Base-by-base conservation (phyloP, 1,140 invertebrate species). In the Trichonephila clavata region DNA sequence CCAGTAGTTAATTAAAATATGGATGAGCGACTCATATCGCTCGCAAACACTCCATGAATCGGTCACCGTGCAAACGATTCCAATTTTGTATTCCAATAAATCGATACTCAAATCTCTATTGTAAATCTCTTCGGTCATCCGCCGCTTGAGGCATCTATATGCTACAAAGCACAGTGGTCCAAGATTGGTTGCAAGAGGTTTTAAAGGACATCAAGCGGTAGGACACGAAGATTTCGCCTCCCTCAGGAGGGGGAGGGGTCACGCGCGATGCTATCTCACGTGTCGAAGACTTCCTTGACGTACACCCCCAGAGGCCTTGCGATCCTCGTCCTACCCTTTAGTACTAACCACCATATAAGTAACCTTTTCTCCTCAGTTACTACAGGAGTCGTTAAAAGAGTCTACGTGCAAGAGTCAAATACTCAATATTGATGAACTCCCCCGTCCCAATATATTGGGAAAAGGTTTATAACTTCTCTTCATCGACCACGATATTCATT, bases 391-490 rank as follows among this genome's bases (percentile, higher is more conserved):
- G 27, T 90, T 90, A 90, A 65, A 90, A 81, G 20, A 60, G 57
- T 16, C 24, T 81, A 90, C 89, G 71, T 81, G 89, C 59, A 10
- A 21, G 43, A 61, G 77, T 81, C 57, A 80, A 80, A 90, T 60
- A 81, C 71, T 90, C 89, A 90, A 90, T 90, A 90, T 90, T 90
- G 89, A 90, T 90, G 89, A 81, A 61, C 89, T 57, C n/a, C 65
- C 32, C n/a, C 43, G 71, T 32, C 50, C 71, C 71, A 81, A 90
- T 90, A 90, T 90, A 90, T 90, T 90, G 89, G 89, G 89, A 90
- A 90, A 90, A 80, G 89, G 89, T 61, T 90, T 90, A 90, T 90
- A 90, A 90, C 71, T 57, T 80, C 63, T 81, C 68, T 32, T 60
- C 43, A 90, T 90, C 89, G 89, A 90, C 57, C 71, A 50, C 71